Evolutionary conservation across 2,888 invertebrate species (phyloP).

Genomic region (Himalopsyche tibetana): DNA sequence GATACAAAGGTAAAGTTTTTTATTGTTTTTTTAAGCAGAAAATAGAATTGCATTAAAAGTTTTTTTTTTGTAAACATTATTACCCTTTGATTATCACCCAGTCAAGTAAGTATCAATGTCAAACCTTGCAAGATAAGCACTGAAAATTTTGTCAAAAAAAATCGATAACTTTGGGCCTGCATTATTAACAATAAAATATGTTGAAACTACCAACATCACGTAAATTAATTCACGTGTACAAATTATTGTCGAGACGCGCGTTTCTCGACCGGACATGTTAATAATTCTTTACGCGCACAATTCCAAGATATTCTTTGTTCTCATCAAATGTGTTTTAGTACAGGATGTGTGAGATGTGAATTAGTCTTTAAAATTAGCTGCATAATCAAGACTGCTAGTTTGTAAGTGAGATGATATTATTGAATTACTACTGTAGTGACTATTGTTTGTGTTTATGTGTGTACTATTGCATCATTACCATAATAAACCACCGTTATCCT

Average conservation of each 20-base stretch:
- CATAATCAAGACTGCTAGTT: neutral
- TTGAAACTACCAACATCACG: neutral
- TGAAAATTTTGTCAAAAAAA: too few relatives aligned
- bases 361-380: conserved; percentile 5
- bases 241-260: neutral
- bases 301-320: conserved; percentile 14
- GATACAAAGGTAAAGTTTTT: too few relatives aligned
- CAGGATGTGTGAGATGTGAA: neutral
- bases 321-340: conserved; percentile 21
- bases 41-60: too few relatives aligned
- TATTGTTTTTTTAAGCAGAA: too few relatives aligned
- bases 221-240: neutral
- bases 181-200: too few relatives aligned
- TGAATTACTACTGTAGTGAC: neutral
- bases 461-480: neutral
- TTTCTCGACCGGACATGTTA: conserved; percentile 2
- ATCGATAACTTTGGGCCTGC: too few relatives aligned
- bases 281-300: neutral
- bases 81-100: too few relatives aligned
- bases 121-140: too few relatives aligned
- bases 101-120: too few relatives aligned
- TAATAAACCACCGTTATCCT: neutral
- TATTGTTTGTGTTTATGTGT: neutral
- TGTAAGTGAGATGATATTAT: conserved; percentile 9
- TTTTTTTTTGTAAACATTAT: too few relatives aligned